Evolutionary conservation across 2,888 invertebrate genomes (phyloP).

Genomic region (Clusia tigrina): DNA sequence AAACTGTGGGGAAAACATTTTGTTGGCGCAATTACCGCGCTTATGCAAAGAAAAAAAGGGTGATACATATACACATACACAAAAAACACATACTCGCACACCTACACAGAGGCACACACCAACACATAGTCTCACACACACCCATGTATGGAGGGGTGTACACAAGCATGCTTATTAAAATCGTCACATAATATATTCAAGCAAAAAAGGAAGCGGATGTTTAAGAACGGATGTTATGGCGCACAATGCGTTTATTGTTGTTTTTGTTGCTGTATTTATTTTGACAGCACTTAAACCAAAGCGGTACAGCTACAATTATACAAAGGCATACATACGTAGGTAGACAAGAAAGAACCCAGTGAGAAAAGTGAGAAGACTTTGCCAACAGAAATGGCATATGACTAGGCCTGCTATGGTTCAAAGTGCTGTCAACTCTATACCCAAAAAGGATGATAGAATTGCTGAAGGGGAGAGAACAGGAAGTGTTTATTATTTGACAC

Average conservation of each 20-base stretch:
- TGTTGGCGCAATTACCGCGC: neutral
- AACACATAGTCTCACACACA: neutral
- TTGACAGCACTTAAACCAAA: neutral
- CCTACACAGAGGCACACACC: neutral
- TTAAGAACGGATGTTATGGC: neutral
- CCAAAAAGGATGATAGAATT: too few species aligned
- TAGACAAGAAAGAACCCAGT: constrained; percentile 18
- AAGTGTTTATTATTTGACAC: too few species aligned
- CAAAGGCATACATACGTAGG: neutral
- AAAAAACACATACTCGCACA: neutral
- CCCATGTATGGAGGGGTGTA: too few species aligned
- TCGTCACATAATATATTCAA: constrained; percentile 11
- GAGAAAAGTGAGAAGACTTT: too few species aligned
- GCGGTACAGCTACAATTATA: neutral
- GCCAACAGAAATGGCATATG: too few species aligned
- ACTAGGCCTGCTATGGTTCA: too few species aligned
- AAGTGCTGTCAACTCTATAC: too few species aligned
- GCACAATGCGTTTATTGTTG: neutral
- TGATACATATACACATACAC: neutral
- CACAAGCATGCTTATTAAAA: constrained; percentile 6
- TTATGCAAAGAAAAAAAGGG: too few species aligned
- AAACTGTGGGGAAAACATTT: neutral
- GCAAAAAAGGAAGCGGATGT: neutral
- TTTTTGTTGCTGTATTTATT: constrained; percentile 4
- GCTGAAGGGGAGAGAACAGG: too few species aligned